A percentile compares a stretch with the other conserved stretches of the same genome.
Conservation (phyloP, 2,797 vertebrate genomes). For the Sebastes iracundus region DNA sequence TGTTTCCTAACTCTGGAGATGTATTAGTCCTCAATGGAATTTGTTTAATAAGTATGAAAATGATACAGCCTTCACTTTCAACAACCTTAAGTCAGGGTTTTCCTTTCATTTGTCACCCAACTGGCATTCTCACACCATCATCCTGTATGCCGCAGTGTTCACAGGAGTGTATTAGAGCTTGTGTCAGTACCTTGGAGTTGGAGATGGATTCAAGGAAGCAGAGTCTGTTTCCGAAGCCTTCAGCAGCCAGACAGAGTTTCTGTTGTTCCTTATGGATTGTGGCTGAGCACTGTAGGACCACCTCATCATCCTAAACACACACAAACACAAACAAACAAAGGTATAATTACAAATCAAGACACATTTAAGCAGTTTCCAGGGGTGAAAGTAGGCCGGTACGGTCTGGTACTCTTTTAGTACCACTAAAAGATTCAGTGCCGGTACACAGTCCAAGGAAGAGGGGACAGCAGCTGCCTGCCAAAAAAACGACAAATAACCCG, state of each 20-base stretch:
- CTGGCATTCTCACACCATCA: neutral
- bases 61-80: too few relatives aligned
- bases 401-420: too few relatives aligned
- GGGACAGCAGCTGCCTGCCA: too few relatives aligned
- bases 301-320: constrained; percentile 90
- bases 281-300: constrained; percentile 94
- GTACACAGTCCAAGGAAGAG: too few relatives aligned
- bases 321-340: neutral
- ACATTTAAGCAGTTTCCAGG: neutral
- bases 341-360: neutral
- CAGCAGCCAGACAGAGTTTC: constrained; percentile 94
- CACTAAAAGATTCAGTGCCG: too few relatives aligned
- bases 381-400: too few relatives aligned
- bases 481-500: too few relatives aligned
- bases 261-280: constrained; percentile 93
- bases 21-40: too few relatives aligned
- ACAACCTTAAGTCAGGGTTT: too few relatives aligned
- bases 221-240: constrained; percentile 96
- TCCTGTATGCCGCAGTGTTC: too few relatives aligned
- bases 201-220: constrained; percentile 97
- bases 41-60: too few relatives aligned
- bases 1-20: too few relatives aligned
- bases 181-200: constrained; percentile 91
- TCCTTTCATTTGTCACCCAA: neutral
- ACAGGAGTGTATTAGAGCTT: neutral